phyloP scores from a whole-genome alignment of 2,797 vertebrate species.

The Darevskia mixta region DNA sequence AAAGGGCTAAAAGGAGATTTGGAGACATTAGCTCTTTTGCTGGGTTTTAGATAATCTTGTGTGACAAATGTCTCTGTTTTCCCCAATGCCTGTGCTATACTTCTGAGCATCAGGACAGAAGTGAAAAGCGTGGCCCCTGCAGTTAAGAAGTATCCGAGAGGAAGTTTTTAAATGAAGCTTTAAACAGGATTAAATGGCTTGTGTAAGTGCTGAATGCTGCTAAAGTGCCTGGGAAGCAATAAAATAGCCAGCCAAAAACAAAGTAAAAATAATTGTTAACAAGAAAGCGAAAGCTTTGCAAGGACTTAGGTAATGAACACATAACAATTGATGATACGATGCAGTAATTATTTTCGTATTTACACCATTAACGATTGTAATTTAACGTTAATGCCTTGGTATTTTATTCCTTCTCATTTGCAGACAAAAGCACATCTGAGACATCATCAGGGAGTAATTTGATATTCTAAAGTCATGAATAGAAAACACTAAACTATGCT shows the following conservation, averaged over 20 bases:
- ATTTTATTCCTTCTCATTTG: slow-evolving; percentile 76
- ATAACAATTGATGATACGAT: slow-evolving; percentile 81
- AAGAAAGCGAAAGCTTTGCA: slow-evolving; percentile 79
- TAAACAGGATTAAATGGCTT: slow-evolving; percentile 79
- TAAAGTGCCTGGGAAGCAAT: slow-evolving; percentile 74
- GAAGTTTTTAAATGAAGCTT: slow-evolving; percentile 79
- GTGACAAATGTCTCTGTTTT: slow-evolving; percentile 28
- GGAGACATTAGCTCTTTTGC: slow-evolving; percentile 18
- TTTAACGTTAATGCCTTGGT: slow-evolving; percentile 77
- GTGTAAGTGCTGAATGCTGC: slow-evolving; percentile 77
- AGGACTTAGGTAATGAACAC: slow-evolving; percentile 81
- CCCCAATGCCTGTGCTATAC: slow-evolving; percentile 39
- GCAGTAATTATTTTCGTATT: slow-evolving; percentile 83
- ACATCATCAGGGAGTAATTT: slow-evolving; percentile 73
- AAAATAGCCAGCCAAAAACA: slow-evolving; percentile 79
- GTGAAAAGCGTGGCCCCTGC: slow-evolving; percentile 54
- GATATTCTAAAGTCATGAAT: slow-evolving; percentile 74
- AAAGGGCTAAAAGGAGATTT: slow-evolving; percentile 17
- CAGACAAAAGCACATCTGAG: slow-evolving; percentile 83
- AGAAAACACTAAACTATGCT: slow-evolving; percentile 77
- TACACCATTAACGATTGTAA: slow-evolving; percentile 76
- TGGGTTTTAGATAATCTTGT: slow-evolving; percentile 46
- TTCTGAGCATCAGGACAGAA: slow-evolving; percentile 59
- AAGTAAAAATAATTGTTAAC: slow-evolving; percentile 77
- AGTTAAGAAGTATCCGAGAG: slow-evolving; percentile 71